A percentile compares a stretch with the other conserved stretches of the same genome.
Evolutionary conservation across 2,113 vertebrate species (phyloP).

Genomic region (Misgurnus anguillicaudatus): DNA sequence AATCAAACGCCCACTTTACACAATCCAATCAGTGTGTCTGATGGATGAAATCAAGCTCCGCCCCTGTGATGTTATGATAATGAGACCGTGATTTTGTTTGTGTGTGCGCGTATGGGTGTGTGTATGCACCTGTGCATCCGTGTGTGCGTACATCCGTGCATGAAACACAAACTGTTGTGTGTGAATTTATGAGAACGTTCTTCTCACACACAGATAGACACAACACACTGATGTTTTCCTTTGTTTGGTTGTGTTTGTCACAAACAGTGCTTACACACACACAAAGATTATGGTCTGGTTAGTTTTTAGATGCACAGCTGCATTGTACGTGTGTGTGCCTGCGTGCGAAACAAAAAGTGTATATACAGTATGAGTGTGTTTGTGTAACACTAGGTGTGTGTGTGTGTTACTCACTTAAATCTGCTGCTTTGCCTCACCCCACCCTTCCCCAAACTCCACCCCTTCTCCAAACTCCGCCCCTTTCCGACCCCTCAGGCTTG

Average conservation of each 20-base stretch:
- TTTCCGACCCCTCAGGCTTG: slow-evolving; percentile 89
- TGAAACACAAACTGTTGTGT: too few relatives aligned
- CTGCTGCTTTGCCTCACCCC: slow-evolving; percentile 36
- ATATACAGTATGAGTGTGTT: slow-evolving; percentile 9
- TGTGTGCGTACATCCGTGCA: too few relatives aligned
- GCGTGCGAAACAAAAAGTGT: too few relatives aligned
- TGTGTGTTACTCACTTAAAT: slow-evolving; percentile 41
- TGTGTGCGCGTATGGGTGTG: too few relatives aligned
- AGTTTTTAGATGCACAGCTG: background rate
- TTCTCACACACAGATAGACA: slow-evolving; percentile 25
- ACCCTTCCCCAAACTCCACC: slow-evolving; percentile 55
- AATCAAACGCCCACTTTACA: too few relatives aligned
- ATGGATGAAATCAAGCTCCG: too few relatives aligned
- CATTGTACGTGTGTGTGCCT: too few relatives aligned
- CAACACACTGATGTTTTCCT: slow-evolving; percentile 2
- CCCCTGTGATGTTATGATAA: too few relatives aligned
- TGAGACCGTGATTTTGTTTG: background rate
- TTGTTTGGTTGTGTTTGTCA: too few relatives aligned
- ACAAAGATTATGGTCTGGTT: background rate
- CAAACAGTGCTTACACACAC: background rate
- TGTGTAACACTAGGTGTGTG: slow-evolving; percentile 22
- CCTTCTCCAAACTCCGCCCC: too few relatives aligned
- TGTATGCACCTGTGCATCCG: too few relatives aligned
- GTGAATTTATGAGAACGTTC: background rate
- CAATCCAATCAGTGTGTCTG: too few relatives aligned